Percentiles rank a stretch among this genome's conserved stretches.
Evolutionary conservation across 2,888 invertebrate genomes (phyloP).

Genomic region (Cheilosia variabilis): DNA sequence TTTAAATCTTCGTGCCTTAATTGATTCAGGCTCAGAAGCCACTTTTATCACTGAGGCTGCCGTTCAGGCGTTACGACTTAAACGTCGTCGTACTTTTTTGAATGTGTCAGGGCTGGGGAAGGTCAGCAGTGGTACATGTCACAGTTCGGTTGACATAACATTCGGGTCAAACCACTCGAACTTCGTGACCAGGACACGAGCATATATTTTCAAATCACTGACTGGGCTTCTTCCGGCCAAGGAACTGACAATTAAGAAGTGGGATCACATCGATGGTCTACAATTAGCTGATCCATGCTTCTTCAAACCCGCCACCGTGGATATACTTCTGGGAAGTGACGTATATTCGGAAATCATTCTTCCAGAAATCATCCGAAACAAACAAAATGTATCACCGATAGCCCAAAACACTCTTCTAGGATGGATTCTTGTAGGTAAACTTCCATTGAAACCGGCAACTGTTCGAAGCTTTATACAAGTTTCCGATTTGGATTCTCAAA

Average conservation of each 20-base stretch:
- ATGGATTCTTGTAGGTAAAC: no score
- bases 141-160: conserved; percentile 18
- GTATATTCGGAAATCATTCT: no score
- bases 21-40: conserved; percentile 29
- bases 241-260: not conserved
- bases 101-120: conserved; percentile 28
- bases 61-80: conserved; percentile 3
- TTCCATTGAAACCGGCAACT: no score
- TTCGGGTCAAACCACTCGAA: conserved; percentile 7
- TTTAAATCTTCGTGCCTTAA: conserved; percentile 15
- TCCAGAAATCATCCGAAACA: no score
- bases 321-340: no score
- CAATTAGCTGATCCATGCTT: not conserved
- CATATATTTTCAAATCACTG: conserved; percentile 19
- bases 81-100: no score
- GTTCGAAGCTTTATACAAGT: no score
- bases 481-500: no score
- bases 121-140: no score
- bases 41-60: conserved; percentile 19
- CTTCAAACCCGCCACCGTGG: conserved; percentile 6
- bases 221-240: no score
- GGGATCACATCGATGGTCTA: conserved; percentile 14
- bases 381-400: no score
- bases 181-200: conserved; percentile 5
- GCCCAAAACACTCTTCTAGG: no score